These are phyloP conservation scores for Prorops nasuta DNA, from an alignment of 1,140 invertebrate genomes.

Conservation along the genomic window DNA sequence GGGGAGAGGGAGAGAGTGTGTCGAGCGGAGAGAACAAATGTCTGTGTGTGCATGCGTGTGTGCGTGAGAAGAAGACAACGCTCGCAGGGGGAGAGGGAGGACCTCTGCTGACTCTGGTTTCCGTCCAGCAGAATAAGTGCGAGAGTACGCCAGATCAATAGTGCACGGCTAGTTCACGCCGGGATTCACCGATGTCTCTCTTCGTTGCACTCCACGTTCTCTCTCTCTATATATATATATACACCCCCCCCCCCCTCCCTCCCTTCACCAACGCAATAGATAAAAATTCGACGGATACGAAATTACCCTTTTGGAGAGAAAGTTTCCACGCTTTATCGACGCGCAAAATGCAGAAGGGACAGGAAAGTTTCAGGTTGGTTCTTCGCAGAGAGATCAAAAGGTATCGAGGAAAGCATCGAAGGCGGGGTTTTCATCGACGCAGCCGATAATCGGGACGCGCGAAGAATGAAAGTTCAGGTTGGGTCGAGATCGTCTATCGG, in stretches of 20 bases:
- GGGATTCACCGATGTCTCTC: slow-evolving; percentile 23
- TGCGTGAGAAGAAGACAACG: slow-evolving; percentile 10
- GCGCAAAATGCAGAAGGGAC: no score
- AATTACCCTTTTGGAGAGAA: no score
- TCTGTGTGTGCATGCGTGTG: slow-evolving; percentile 4
- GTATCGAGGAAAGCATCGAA: no score
- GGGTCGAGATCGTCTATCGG: slow-evolving; percentile 8
- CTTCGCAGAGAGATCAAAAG: no score
- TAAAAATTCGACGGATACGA: no score
- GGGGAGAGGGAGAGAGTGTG: neutral
- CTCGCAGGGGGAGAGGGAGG: slow-evolving; percentile 19
- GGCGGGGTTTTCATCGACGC: no score
- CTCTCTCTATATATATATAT: neutral
- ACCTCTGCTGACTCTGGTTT: slow-evolving; percentile 29
- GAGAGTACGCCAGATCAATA: slow-evolving; percentile 39
- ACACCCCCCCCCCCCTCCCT: neutral
- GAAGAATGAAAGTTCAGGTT: slow-evolving; percentile 12
- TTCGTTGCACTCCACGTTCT: neutral
- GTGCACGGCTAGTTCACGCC: slow-evolving; percentile 23
- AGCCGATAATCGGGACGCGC: neutral
- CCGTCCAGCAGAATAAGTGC: slow-evolving; percentile 28
- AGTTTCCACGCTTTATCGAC: no score
- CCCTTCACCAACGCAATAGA: no score
- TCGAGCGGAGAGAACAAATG: neutral
- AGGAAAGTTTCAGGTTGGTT: no score